A percentile compares a stretch with the other conserved stretches of the same genome.
Evolutionary conservation across 1,140 invertebrate genomes (phyloP).

Genomic region (Pomphorhynchus laevis): DNA sequence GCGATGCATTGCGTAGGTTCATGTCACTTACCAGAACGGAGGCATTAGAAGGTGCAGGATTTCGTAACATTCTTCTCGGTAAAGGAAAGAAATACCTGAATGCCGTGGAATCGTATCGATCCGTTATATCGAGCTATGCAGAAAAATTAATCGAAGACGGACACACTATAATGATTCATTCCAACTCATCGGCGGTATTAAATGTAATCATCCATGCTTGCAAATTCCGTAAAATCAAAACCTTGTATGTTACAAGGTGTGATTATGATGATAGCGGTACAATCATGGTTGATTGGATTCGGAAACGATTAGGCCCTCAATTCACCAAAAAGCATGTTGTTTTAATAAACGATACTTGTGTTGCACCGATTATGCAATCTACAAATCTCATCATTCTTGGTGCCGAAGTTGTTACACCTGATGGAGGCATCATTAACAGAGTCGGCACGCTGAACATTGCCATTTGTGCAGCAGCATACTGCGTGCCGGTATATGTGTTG

Average conservation of each 20-base stretch:
- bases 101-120: not conserved
- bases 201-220: conserved; percentile 44
- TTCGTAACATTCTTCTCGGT: conserved; percentile 1
- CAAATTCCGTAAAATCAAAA: conserved; percentile 35
- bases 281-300: conserved; percentile 8
- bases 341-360: conserved; percentile 49
- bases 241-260: conserved; percentile 55
- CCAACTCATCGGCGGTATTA: conserved; percentile 51
- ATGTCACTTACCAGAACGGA: not conserved
- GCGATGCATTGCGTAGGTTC: too few species aligned
- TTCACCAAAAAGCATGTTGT: conserved; percentile 37
- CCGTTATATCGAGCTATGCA: conserved; percentile 26
- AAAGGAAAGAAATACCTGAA: not conserved
- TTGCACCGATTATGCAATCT: conserved; percentile 45
- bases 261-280: conserved; percentile 29
- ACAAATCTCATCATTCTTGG: conserved; percentile 71
- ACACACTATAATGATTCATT: conserved; percentile 46
- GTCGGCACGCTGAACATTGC: conserved; percentile 60
- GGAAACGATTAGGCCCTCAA: conserved; percentile 18
- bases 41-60: not conserved
- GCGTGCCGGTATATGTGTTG: conserved; percentile 71
- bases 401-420: conserved; percentile 77
- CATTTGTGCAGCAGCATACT: conserved; percentile 50
- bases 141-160: not conserved
- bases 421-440: conserved; percentile 86